phyloP scores from a whole-genome alignment of 2,888 invertebrate genomes.

The Leucozona laternaria region DNA sequence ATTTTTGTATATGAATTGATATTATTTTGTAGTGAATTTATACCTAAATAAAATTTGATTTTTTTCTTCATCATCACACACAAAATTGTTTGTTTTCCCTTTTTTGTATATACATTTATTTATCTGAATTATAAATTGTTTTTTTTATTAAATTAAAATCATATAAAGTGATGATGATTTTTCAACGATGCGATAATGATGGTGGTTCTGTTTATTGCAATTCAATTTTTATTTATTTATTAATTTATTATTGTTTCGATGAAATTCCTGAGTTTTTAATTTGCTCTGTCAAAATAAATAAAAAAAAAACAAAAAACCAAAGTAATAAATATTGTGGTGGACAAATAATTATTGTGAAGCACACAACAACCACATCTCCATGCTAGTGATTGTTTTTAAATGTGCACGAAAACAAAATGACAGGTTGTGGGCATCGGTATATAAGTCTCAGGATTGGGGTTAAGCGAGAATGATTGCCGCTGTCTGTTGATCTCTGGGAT shows the following conservation, averaged over 20 bases:
- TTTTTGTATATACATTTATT: conserved; percentile 39
- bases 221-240: conserved; percentile 22
- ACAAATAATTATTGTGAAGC: conserved; percentile 59
- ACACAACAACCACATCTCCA: conserved; percentile 34
- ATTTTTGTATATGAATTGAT: conserved; percentile 38
- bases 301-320: conserved; percentile 28
- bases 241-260: conserved; percentile 37
- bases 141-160: conserved; percentile 37
- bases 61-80: conserved; percentile 11
- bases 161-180: conserved; percentile 4
- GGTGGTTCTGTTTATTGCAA: conserved; percentile 25
- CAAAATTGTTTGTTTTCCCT: conserved; percentile 14
- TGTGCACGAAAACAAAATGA: conserved; percentile 43
- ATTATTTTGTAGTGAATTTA: conserved; percentile 15
- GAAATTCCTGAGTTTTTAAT: conserved; percentile 56
- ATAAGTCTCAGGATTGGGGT: conserved; percentile 22
- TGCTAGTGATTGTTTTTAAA: conserved; percentile 43
- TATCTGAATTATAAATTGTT: not conserved
- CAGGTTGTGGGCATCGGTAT: conserved; percentile 27
- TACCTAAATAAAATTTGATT: conserved; percentile 32
- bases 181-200: not conserved
- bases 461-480: conserved; percentile 14
- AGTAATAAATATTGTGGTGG: conserved; percentile 62
- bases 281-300: conserved; percentile 3
- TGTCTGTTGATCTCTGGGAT: conserved; percentile 34